Conservation (phyloP, 2,113 vertebrate species). For the Prolemur simus region DNA sequence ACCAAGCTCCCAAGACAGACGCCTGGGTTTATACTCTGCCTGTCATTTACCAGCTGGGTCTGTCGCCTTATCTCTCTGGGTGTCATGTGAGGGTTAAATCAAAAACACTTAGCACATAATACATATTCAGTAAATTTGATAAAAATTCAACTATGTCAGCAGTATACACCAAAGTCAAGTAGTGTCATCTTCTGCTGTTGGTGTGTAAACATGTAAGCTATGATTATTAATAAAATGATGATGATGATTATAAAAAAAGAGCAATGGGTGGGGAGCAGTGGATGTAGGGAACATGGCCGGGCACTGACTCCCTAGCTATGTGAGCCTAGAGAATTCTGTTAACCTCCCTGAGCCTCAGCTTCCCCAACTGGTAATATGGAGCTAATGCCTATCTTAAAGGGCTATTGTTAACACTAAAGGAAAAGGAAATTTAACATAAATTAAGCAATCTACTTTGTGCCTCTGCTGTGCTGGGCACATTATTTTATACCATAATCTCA, state of each 20-base stretch:
- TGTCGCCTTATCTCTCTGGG: neutral
- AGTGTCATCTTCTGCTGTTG: neutral
- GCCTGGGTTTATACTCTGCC: neutral
- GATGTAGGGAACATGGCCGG: neutral
- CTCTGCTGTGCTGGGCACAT: neutral
- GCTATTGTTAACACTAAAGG: neutral
- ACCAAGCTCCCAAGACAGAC: neutral
- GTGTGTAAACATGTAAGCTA: neutral
- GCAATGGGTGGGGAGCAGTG: neutral
- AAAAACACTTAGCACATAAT: neutral
- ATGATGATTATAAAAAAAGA: neutral
- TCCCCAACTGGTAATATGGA: neutral
- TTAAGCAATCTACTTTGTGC: neutral
- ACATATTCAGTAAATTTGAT: neutral
- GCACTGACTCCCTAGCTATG: neutral
- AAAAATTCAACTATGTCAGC: neutral
- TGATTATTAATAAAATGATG: neutral
- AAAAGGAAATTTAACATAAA: neutral
- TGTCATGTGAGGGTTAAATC: neutral
- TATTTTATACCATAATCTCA: neutral
- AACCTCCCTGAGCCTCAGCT: conserved; percentile 40
- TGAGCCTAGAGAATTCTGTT: neutral
- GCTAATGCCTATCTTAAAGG: neutral
- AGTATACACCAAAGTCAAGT: neutral
- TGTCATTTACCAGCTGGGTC: neutral